Base-by-base conservation (phyloP, 2,888 invertebrate species). In the Chymomyza amoena region DNA sequence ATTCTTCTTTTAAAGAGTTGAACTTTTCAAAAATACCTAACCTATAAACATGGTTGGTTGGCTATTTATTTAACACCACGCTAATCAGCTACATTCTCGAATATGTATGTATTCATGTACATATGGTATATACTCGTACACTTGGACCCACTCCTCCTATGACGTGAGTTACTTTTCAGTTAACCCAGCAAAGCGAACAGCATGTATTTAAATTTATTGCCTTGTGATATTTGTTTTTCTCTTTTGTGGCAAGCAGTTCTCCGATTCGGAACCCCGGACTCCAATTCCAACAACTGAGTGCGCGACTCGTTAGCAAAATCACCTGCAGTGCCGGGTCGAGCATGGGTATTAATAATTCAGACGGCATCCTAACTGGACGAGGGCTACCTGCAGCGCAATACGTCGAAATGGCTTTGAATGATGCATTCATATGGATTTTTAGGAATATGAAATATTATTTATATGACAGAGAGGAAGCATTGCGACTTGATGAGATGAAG, bases 281-380 rank as follows among this genome's bases (percentile, higher is more conserved):
- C 15, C 20, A 6, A 25, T 25, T 57, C 25, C 20, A 25, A 20
- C n/a, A 16, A 32, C 32, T 32, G 54, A 54, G 15, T 52, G 15
- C 51, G 54, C 56, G 66, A 69, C 76, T 79, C 81, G 82, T 83
- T 78, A 87, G 85, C 83, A 71, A 80, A 84, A 87, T 87, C 83
- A 84, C 83, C 83, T 87, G 83, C 83, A 82, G 83, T 73, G 83
- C 72, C 39, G 70, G 64, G 73, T 66, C 69, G 69, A 64, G 45
- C 66, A 61, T 18, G 63, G 75, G 66, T 73, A 82, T 83, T 73
- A 81, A 84, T 82, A 82, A 80, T 87, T 65, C 75, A 87, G 76
- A 76, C 69, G 61, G 20, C 16, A 51, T 18, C n/a, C 7, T 52
- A 65, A 25, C 16, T 45, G 63, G 56, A 45, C 56, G 45, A 68